Evolutionary conservation across 2,888 invertebrate species (phyloP).

Genomic region (Tyria jacobaeae): DNA sequence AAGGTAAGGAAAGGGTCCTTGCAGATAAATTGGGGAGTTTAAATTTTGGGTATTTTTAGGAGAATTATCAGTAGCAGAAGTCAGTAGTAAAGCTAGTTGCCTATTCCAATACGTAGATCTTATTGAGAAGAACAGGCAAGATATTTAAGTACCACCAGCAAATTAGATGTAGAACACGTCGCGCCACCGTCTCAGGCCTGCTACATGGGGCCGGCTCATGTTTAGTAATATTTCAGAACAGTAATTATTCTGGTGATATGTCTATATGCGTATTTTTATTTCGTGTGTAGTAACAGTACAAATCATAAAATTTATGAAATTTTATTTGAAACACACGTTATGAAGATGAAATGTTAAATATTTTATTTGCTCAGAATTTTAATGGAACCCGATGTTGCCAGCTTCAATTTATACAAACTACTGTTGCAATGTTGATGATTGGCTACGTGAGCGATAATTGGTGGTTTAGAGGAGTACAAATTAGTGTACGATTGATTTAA

Average conservation of each 20-base stretch:
- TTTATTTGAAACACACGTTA: conserved; percentile 14
- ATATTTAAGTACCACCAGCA: no score
- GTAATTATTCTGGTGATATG: background rate
- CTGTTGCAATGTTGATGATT: background rate
- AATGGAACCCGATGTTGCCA: conserved; percentile 24
- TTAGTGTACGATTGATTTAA: background rate
- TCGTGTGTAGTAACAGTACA: background rate
- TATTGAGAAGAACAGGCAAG: no score
- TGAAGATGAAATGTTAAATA: conserved; percentile 41
- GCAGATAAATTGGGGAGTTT: no score
- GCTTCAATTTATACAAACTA: conserved; percentile 12
- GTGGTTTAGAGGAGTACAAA: background rate
- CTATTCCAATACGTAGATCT: no score
- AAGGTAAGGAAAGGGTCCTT: no score
- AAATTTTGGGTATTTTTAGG: no score
- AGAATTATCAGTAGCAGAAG: no score
- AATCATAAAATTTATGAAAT: conserved; percentile 20
- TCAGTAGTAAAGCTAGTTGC: no score
- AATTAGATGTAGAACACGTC: no score
- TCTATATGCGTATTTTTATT: background rate
- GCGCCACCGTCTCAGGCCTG: no score
- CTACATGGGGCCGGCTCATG: no score
- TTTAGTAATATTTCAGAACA: background rate
- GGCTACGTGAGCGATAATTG: background rate
- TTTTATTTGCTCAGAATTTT: conserved; percentile 35